phyloP scores from a whole-genome alignment of 2,888 invertebrate genomes.

The Volucella zonaria region DNA sequence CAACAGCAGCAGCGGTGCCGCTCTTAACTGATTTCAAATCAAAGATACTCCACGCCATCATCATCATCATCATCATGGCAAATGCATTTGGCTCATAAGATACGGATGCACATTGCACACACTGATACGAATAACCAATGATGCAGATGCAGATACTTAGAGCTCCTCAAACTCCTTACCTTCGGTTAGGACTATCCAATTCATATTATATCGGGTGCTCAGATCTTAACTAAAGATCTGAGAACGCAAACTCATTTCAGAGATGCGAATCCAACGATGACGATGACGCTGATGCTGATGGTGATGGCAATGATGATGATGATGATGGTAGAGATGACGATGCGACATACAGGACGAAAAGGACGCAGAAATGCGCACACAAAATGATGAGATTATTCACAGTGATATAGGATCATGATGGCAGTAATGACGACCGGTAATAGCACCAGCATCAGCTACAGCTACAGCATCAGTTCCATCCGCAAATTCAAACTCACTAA shows the following conservation, averaged over 20 bases:
- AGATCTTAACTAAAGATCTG: conserved; percentile 64
- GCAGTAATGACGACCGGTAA: conserved; percentile 64
- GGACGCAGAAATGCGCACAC: conserved; percentile 69
- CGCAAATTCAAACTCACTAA: neutral
- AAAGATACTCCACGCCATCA: conserved; percentile 62
- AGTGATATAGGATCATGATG: conserved; percentile 64
- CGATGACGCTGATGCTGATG: neutral
- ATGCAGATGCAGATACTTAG: conserved; percentile 27
- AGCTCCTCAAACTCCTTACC: conserved; percentile 30
- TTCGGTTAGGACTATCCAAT: neutral
- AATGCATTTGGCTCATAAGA: conserved; percentile 60
- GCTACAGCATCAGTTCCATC: too few relatives aligned
- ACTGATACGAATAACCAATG: too few relatives aligned
- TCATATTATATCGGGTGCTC: conserved; percentile 25
- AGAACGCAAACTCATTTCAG: conserved; percentile 65
- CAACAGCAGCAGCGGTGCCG: conserved; percentile 29
- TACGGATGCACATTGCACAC: conserved; percentile 44
- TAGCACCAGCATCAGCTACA: conserved; percentile 28
- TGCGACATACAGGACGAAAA: conserved; percentile 64
- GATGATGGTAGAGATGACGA: conserved; percentile 20
- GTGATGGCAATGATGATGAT: neutral
- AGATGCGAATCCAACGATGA: conserved; percentile 16
- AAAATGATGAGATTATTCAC: conserved; percentile 72
- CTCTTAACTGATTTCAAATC: conserved; percentile 68
- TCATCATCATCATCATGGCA: conserved; percentile 14